Evolutionary conservation across 2,888 invertebrate species (phyloP).

Genomic region (Dicranocentrus wangi): DNA sequence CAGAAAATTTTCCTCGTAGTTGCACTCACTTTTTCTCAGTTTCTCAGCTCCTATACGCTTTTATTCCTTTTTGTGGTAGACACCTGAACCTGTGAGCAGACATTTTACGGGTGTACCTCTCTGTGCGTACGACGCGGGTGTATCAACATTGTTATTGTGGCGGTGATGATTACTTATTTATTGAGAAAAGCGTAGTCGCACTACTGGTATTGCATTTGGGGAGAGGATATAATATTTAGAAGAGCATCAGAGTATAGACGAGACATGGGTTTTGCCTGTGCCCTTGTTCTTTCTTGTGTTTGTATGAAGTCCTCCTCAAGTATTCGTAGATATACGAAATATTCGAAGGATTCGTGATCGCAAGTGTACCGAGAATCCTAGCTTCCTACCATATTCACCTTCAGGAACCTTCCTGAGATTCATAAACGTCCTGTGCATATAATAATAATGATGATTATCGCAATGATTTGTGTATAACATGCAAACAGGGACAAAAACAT

Average conservation of each 20-base stretch:
- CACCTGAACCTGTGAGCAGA: slow-evolving; percentile 20
- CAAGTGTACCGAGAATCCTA: no score
- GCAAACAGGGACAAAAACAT: no score
- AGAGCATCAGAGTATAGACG: slow-evolving; percentile 13
- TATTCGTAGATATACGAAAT: no score
- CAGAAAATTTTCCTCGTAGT: background rate
- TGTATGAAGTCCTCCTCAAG: slow-evolving; percentile 19
- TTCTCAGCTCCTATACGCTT: background rate
- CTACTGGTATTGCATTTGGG: slow-evolving; percentile 23
- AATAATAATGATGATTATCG: slow-evolving; percentile 50
- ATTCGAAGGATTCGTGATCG: no score
- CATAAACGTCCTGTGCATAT: slow-evolving; percentile 36
- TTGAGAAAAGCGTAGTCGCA: slow-evolving; percentile 29
- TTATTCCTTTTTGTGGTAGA: slow-evolving; percentile 12
- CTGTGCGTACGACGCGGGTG: background rate
- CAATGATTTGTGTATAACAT: slow-evolving; percentile 36
- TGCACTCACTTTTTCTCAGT: background rate
- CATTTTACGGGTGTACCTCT: background rate
- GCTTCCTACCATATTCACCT: background rate
- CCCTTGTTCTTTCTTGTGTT: slow-evolving; percentile 29
- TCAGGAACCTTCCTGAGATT: slow-evolving; percentile 46
- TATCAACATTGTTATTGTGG: slow-evolving; percentile 44
- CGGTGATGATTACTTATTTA: slow-evolving; percentile 53
- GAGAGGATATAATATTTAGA: slow-evolving; percentile 1
- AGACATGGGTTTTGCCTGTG: background rate